Evolutionary conservation across 2,888 invertebrate genomes (phyloP), one percentile per base, ranked within the genome.

Genomic region (Microdon myrmicae): DNA sequence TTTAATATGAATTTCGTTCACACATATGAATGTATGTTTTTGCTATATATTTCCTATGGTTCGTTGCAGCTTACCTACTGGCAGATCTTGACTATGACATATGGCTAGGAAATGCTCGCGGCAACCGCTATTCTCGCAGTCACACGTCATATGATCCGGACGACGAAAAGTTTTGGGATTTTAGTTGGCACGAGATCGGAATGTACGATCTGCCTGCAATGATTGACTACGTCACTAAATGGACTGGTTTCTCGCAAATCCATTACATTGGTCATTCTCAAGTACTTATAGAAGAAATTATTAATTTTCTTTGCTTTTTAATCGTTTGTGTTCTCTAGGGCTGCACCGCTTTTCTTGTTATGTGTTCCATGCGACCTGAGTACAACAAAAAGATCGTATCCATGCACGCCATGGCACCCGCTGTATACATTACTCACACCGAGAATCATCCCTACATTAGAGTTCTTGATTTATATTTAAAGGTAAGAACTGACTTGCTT

Each of bases 101-200:
- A 2, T 79, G 80, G 80, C 41, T 79, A 68, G 79, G 80, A 2
- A 79, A 79, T 68, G 74, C 76, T 2, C 73, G 79, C 4, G 79
- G 79, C 10, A 79, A 79, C 72, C 76, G 79, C 4, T 79, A 79
- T 47, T 79, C 78, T 1, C 73, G 76, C 14, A 76, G 77, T 38
- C 80, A 79, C 51, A 75, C 73, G 3, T 69, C 69, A 2, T 68
- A 75, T 10, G 75, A 76, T 69, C 76, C 78, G 9, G 74, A 77
- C 41, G 73, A 72, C n/a, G 69, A 71, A 7, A 74, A 79, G n/a
- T 89, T 82, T 73, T 89, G 89, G 89, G 74, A 82, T 35, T 89
- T 87, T 72, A 90, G 90, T 54, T 95, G 89, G 87, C 90, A 94
- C 73, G 90, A 96, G 78, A 91, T 94, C 75, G 94, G 92, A 3